Conservation (phyloP, 2,797 vertebrate genomes). For the Xenopus petersii region DNA sequence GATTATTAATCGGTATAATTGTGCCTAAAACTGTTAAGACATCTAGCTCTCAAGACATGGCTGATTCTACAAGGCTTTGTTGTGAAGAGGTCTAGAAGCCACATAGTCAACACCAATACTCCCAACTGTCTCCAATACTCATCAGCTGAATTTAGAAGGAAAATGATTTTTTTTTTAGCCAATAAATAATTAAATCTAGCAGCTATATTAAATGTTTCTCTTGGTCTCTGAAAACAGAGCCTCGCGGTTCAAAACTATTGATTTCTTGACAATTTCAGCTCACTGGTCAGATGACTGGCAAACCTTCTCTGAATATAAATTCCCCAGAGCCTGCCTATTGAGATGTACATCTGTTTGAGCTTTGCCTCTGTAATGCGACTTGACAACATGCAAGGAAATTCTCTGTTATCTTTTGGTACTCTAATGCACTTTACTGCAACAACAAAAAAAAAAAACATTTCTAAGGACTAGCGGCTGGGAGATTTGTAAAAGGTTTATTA, state of each 20-base stretch:
- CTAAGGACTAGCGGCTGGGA: conserved; percentile 51
- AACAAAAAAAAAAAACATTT: conserved; percentile 43
- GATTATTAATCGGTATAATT: no score
- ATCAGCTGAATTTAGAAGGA: conserved; percentile 3
- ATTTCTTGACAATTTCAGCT: conserved; percentile 63
- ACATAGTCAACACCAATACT: neutral
- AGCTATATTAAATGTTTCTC: conserved; percentile 48
- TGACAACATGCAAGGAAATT: conserved; percentile 85
- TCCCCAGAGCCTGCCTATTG: conserved; percentile 85
- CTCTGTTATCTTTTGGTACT: conserved; percentile 77
- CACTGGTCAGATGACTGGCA: conserved; percentile 60
- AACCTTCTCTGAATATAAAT: conserved; percentile 75
- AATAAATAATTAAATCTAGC: conserved; percentile 41
- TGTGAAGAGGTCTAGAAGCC: neutral
- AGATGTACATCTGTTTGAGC: conserved; percentile 85
- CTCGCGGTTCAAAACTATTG: conserved; percentile 65
- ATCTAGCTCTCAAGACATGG: no score
- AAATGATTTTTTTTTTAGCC: conserved; percentile 5
- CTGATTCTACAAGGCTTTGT: neutral
- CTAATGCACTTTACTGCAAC: conserved; percentile 73
- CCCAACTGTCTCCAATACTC: conserved; percentile 1
- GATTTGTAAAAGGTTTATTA: conserved; percentile 54
- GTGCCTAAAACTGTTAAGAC: no score
- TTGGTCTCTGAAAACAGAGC: conserved; percentile 57
- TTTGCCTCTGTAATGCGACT: conserved; percentile 73